Evolutionary conservation across 2,797 vertebrate species (phyloP), one percentile per base, ranked within the genome.

Genomic region (Gallinago nigripennis): DNA sequence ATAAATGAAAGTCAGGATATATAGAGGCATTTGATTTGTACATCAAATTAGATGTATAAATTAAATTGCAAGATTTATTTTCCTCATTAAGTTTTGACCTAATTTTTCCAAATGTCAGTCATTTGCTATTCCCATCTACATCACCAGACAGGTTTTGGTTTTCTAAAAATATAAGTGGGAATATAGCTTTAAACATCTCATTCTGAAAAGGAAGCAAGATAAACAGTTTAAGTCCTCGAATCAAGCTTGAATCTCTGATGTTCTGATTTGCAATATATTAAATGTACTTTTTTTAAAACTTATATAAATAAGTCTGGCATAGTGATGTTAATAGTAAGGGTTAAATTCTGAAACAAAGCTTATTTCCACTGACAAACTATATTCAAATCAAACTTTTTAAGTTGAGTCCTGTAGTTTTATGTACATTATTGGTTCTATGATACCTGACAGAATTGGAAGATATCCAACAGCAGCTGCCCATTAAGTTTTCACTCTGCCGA

Each of bases 11-110:
- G 16, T 28, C 63, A 69, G 45, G 27, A 16, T 71, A 21, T 57
- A 71, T 33, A 48, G 56, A 90, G 72, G n/a, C 39, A 85, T 43
- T 39, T 39, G 39, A 39, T 39, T 39, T 43, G 25, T 45, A 39
- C 37, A 63, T 76, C 31, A 70, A 84, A 73, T 79, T 57, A 94
- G 33, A 9, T 76, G n/a, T 73, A 35, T 20, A 64, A 84, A 91
- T 69, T 61, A 72, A 94, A 84, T 83, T 19, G 58, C 51, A 66
- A 57, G 41, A n/a, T 86, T 88, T 88, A 60, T 2, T 13, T 73
- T 82, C 65, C 80, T 53, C 69, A 89, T 60, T 71, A 91, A 81
- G 20, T 88, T 91, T 85, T 95, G 82, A 86, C 63, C 54, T 90
- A 35, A 41, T 84, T 91, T 94, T 79, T 70, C 57, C 45, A 63